Evolutionary conservation across 2,113 vertebrate species (phyloP).

Genomic region (Platichthys stellatus): DNA sequence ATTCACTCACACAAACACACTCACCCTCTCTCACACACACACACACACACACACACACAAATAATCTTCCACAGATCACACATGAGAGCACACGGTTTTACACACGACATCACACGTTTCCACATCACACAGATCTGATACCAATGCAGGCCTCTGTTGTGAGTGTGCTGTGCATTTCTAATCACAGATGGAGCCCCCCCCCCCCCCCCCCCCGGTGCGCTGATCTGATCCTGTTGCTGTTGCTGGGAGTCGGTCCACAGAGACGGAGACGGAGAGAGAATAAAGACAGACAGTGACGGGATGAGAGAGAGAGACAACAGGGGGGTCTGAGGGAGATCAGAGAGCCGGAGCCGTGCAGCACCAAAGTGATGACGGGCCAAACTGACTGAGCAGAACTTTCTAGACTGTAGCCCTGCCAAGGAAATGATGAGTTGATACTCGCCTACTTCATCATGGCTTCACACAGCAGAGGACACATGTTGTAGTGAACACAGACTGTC

Average conservation of each 20-base stretch:
- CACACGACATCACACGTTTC: constrained; percentile 44
- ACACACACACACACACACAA: constrained; percentile 28
- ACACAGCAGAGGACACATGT: constrained; percentile 23
- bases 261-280: constrained; percentile 34
- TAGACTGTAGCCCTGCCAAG: constrained; percentile 34
- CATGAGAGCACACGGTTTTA: constrained; percentile 45
- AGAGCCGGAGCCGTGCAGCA: constrained; percentile 45
- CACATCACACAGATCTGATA: constrained; percentile 6
- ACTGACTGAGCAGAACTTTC: constrained; percentile 62
- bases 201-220: not conserved
- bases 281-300: constrained; percentile 36
- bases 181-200: constrained; percentile 41
- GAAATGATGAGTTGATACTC: constrained; percentile 49
- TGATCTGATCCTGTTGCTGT: constrained; percentile 55
- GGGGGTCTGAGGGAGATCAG: constrained; percentile 44
- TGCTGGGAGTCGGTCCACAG: constrained; percentile 39
- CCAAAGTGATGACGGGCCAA: constrained; percentile 62
- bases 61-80: constrained; percentile 38
- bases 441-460: not conserved
- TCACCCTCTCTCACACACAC: not conserved
- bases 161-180: constrained; percentile 29
- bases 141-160: not conserved
- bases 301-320: not conserved
- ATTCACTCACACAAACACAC: constrained; percentile 30
- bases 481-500: not conserved